Percentiles rank a stretch among this genome's conserved stretches.
Evolutionary conservation across 2,113 vertebrate species (phyloP).

Genomic region (Alethe castanea): DNA sequence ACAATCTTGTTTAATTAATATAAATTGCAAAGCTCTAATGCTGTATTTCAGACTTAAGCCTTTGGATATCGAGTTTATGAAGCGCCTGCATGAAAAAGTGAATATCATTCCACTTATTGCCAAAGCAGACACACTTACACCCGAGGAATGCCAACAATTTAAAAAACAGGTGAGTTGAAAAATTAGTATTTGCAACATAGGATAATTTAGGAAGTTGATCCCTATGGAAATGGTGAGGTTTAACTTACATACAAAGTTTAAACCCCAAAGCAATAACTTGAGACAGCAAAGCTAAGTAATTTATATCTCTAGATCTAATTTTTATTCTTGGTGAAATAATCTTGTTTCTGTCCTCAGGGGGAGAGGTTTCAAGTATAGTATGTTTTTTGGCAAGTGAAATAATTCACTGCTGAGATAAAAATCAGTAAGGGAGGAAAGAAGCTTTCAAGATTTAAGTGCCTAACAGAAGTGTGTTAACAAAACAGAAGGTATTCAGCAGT

Average conservation of each 20-base stretch:
- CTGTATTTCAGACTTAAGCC: conserved; percentile 89
- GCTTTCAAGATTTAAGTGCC: neutral
- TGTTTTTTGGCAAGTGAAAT: conserved; percentile 34
- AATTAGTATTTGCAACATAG: neutral
- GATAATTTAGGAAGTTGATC: neutral
- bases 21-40: neutral
- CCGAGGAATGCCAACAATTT: conserved; percentile 98
- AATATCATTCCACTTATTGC: conserved; percentile 99
- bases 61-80: conserved; percentile 99
- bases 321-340: conserved; percentile 43
- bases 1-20: neutral
- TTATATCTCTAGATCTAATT: conserved; percentile 47
- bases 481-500: neutral
- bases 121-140: conserved; percentile 99
- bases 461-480: neutral
- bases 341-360: conserved; percentile 23
- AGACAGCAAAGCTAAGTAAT: conserved; percentile 39
- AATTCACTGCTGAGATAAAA: conserved; percentile 45
- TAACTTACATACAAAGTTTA: neutral
- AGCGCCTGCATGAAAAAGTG: conserved; percentile 98
- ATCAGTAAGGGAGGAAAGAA: neutral
- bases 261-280: conserved; percentile 20
- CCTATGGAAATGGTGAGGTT: neutral
- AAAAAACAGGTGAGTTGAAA: conserved; percentile 92
- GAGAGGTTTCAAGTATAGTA: neutral